phyloP scores from a whole-genome alignment of 2,888 invertebrate genomes.

The Litoditis marina region DNA sequence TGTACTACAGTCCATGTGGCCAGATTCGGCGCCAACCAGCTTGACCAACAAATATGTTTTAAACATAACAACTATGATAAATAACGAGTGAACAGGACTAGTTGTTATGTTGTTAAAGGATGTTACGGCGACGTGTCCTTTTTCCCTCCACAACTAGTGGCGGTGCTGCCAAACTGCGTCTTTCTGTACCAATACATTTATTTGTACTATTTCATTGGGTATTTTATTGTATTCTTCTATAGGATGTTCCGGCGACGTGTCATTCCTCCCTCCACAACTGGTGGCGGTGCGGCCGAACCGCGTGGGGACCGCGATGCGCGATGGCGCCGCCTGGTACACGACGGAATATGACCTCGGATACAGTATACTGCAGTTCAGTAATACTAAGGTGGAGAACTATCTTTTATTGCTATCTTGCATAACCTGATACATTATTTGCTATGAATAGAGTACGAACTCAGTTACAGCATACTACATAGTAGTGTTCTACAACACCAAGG shows the following conservation, averaged over 20 bases:
- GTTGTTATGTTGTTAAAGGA: too few relatives aligned
- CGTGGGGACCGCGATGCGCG: conserved; percentile 24
- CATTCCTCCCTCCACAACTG: conserved; percentile 17
- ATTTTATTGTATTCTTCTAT: too few relatives aligned
- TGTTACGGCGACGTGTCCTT: conserved; percentile 23
- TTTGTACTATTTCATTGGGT: too few relatives aligned
- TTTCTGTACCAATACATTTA: too few relatives aligned
- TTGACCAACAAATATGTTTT: too few relatives aligned
- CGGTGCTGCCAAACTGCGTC: too few relatives aligned
- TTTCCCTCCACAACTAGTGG: conserved; percentile 17
- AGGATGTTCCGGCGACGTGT: conserved; percentile 26
- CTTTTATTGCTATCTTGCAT: neutral
- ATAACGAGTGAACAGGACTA: too few relatives aligned
- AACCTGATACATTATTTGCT: too few relatives aligned
- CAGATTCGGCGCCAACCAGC: too few relatives aligned
- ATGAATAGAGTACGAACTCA: conserved; percentile 33
- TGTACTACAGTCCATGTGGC: too few relatives aligned
- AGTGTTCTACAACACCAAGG: too few relatives aligned
- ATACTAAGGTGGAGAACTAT: conserved; percentile 7
- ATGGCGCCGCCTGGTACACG: conserved; percentile 31
- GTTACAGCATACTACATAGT: conserved; percentile 37
- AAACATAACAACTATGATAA: too few relatives aligned
- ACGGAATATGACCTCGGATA: conserved; percentile 40
- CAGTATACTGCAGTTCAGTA: conserved; percentile 30
- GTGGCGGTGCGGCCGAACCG: conserved; percentile 24